phyloP scores from a whole-genome alignment of 2,113 vertebrate species.

The Callipepla californica region DNA sequence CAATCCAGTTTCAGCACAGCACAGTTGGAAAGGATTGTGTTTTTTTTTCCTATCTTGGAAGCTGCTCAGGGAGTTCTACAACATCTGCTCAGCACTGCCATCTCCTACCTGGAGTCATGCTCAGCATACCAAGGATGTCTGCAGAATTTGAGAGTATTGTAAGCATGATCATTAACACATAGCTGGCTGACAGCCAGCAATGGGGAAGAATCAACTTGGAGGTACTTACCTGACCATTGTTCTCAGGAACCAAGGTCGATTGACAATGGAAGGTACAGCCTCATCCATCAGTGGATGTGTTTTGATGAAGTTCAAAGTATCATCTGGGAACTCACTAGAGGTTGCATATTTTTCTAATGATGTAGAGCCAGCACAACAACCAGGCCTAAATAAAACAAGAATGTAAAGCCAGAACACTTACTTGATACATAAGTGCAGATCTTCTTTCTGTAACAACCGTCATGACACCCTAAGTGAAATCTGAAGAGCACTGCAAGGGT shows the following conservation, averaged over 20 bases:
- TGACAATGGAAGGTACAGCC: conserved; percentile 92
- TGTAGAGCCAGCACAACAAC: conserved; percentile 90
- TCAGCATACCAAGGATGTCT: conserved; percentile 34
- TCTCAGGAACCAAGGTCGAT: conserved; percentile 96
- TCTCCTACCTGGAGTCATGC: conserved; percentile 41
- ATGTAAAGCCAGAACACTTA: conserved; percentile 6
- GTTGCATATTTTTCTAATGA: conserved; percentile 89
- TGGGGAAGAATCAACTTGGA: neutral
- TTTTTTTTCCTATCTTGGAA: conserved; percentile 32
- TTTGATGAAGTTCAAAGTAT: conserved; percentile 99
- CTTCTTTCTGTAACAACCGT: conserved; percentile 32
- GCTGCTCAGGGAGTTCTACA: neutral
- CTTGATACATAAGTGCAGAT: conserved; percentile 15
- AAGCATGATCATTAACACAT: neutral
- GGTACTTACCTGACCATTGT: conserved; percentile 95
- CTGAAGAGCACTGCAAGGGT: neutral
- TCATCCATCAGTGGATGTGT: conserved; percentile 98
- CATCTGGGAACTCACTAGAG: conserved; percentile 97
- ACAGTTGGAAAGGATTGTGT: neutral
- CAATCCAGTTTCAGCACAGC: neutral
- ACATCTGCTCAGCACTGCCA: conserved; percentile 34
- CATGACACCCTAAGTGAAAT: conserved; percentile 2
- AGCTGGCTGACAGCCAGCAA: neutral
- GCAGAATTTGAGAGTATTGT: conserved; percentile 22
- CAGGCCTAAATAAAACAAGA: conserved; percentile 83